Evolutionary conservation across 2,797 vertebrate genomes (phyloP), one percentile per base, ranked within the genome.

Genomic region (Artibeus lituratus): DNA sequence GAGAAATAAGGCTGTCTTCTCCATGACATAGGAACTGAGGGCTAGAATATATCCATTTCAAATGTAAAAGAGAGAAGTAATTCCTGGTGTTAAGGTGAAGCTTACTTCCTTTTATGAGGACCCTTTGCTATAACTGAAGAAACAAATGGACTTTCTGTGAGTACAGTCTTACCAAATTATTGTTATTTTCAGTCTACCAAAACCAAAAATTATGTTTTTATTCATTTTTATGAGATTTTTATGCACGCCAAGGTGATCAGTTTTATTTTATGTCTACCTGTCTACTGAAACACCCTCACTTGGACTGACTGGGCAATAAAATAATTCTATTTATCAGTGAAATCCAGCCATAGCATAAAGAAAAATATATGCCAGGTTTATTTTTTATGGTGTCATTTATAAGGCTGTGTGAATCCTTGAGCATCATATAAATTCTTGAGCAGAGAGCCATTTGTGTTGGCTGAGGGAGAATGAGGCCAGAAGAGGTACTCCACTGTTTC

Each of bases 271-370:
- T 53, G 10, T 42, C 37, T 89, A 32, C 10, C 12, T 92, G 24
- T 83, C 44, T 88, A 72, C 47, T 62, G 62, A 91, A 94, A 88
- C 8, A 82, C 7, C n/a, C 72, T 95, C 4, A 91, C n/a, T 91
- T 86, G 14, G 42, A 86, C 26, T 72, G 73, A 90, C 2, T 95
- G 32, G n/a, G 11, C 49, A 51, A 87, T 69, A 87, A 93, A 81
- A 89, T 72, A 91, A 80, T 91, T 94, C 29, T 76, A 62, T 88
- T 90, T 93, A 59, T 95, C 92, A 90, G 51, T 77, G 70, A 92
- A 92, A 94, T 88, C 32, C 18, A 95, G 87, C 3, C 22, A 80
- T 39, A 92, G 15, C 7, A 32, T 72, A 5, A 74, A 87, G 22
- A 80, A 90, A 89, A 89, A 91, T 76, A 12, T 47, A 24, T 70